These are phyloP conservation scores for Esox masquinongy DNA, from an alignment of 2,797 vertebrate genomes.

Conservation along the genomic window DNA sequence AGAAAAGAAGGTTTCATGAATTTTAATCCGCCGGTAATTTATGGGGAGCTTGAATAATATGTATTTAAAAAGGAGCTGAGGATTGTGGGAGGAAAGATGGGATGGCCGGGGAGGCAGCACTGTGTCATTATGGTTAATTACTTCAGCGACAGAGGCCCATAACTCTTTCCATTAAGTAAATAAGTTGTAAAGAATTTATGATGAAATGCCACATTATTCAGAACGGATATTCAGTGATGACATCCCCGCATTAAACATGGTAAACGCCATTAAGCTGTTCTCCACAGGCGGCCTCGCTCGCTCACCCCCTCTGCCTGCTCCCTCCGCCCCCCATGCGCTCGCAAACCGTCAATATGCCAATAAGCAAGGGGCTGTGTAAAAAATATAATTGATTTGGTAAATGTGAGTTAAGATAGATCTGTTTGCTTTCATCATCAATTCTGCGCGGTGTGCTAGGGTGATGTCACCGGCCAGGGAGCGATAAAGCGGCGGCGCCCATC, in stretches of 20 bases:
- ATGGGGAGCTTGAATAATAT: conserved; percentile 75
- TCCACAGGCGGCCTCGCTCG: conserved; percentile 21
- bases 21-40: conserved; percentile 77
- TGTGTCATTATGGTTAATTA: conserved; percentile 93
- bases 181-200: conserved; percentile 98
- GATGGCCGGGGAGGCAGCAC: conserved; percentile 75
- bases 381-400: conserved; percentile 99
- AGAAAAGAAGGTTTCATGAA: conserved; percentile 73
- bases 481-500: conserved; percentile 94
- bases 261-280: conserved; percentile 88
- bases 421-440: conserved; percentile 99
- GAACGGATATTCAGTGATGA: conserved; percentile 93
- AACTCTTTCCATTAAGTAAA: conserved; percentile 99
- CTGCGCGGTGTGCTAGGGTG: conserved; percentile 86
- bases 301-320: not conserved
- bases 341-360: conserved; percentile 98
- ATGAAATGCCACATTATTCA: conserved; percentile 95
- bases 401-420: conserved; percentile 99
- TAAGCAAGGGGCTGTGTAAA: conserved; percentile 89
- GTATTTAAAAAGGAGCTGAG: conserved; percentile 71
- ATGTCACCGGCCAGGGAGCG: conserved; percentile 97
- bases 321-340: conserved; percentile 12
- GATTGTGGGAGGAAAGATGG: conserved; percentile 66
- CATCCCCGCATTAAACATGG: conserved; percentile 98
- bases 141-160: conserved; percentile 86